phyloP scores from a whole-genome alignment of 1,140 invertebrate genomes.

The Eriocheir sinensis region DNA sequence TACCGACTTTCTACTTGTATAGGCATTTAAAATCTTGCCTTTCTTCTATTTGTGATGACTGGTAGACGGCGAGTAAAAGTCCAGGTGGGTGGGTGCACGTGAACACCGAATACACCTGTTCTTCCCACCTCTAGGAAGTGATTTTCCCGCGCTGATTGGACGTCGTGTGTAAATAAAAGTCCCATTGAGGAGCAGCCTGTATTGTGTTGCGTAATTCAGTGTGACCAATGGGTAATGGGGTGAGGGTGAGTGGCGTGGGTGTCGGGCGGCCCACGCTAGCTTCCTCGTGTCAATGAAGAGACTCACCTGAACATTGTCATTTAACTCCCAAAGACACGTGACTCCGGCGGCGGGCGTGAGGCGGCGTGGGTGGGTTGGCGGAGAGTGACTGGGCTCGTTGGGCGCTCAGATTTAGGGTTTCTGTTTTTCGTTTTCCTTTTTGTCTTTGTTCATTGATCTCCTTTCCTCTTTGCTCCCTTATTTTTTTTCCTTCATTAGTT shows the following conservation, averaged over 20 bases:
- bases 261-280: neutral
- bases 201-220: neutral
- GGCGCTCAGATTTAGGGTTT: too few relatives aligned
- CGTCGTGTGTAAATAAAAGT: constrained; percentile 15
- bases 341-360: neutral
- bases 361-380: too few relatives aligned
- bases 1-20: too few relatives aligned
- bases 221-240: constrained; percentile 2
- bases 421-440: too few relatives aligned
- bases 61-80: too few relatives aligned
- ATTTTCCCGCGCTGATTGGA: neutral
- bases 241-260: constrained; percentile 1
- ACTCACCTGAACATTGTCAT: constrained; percentile 5
- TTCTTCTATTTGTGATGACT: too few relatives aligned
- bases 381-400: too few relatives aligned
- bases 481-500: too few relatives aligned
- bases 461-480: too few relatives aligned
- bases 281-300: constrained; percentile 21
- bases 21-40: too few relatives aligned
- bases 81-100: too few relatives aligned
- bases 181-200: neutral
- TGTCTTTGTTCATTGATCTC: too few relatives aligned
- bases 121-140: neutral
- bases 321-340: neutral
- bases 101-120: neutral